Evolutionary conservation across 2,888 invertebrate species (phyloP).

Genomic region (Macrophya annulata): DNA sequence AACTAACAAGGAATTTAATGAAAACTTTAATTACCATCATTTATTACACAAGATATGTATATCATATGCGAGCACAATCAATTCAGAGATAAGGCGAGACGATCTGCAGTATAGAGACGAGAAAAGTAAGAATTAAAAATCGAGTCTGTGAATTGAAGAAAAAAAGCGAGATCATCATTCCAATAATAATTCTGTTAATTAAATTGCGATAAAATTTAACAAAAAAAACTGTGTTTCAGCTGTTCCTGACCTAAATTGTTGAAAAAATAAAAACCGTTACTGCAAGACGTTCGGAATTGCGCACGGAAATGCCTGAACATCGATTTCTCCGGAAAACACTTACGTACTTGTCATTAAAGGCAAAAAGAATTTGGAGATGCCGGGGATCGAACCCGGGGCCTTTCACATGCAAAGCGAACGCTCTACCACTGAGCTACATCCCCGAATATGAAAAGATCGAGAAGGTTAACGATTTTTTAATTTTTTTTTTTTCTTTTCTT

Average conservation of each 20-base stretch:
- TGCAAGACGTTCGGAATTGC: not conserved
- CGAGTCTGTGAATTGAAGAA: no score
- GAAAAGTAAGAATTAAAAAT: no score
- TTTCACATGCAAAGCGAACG: conserved; percentile 99
- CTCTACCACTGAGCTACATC: conserved; percentile 99
- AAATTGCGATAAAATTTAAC: no score
- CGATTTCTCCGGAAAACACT: not conserved
- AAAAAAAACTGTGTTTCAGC: no score
- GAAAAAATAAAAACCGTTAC: not conserved
- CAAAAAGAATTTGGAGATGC: conserved; percentile 87
- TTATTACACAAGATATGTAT: not conserved
- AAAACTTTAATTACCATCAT: not conserved
- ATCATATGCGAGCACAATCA: not conserved
- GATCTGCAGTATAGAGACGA: no score
- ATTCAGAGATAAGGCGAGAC: no score
- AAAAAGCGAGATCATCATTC: no score
- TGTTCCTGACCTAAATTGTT: no score
- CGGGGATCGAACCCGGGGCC: conserved; percentile 99
- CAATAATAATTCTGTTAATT: no score
- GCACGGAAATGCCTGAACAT: not conserved
- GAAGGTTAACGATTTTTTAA: not conserved
- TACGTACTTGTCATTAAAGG: not conserved
- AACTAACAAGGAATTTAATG: not conserved
- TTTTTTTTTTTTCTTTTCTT: not conserved
- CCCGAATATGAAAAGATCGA: conserved; percentile 75